A percentile compares a stretch with the other conserved stretches of the same genome.
phyloP scores from a whole-genome alignment of 1,140 invertebrate genomes.

The Drosophila willistoni region DNA sequence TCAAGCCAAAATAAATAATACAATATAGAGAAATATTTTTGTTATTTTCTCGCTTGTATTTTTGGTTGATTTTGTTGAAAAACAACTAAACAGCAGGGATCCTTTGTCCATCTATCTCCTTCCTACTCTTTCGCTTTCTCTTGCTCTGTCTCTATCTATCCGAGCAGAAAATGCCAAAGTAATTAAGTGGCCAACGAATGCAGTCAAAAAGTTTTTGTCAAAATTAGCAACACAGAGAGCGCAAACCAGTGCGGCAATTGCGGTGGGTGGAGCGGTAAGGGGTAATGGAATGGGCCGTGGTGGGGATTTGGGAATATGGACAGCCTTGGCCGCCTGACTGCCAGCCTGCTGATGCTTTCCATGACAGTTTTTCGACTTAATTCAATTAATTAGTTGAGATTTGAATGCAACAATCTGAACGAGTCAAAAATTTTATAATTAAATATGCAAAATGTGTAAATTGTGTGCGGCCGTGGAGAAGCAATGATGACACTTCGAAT shows the following conservation, averaged over 20 bases:
- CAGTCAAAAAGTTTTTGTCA: slow-evolving; percentile 36
- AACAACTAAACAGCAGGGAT: slow-evolving; percentile 23
- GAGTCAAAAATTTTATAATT: neutral
- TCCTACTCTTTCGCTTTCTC: neutral
- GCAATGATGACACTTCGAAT: neutral
- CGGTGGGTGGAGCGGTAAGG: neutral
- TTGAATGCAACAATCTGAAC: slow-evolving; percentile 44
- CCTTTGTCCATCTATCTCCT: slow-evolving; percentile 4
- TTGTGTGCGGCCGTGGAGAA: neutral
- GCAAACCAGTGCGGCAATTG: neutral
- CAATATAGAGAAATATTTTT: slow-evolving; percentile 18
- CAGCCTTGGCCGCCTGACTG: slow-evolving; percentile 36
- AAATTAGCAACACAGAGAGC: slow-evolving; percentile 15
- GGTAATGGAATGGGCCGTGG: neutral
- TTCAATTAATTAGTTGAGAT: slow-evolving; percentile 57
- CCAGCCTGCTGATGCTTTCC: slow-evolving; percentile 13
- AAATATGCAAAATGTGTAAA: slow-evolving; percentile 20
- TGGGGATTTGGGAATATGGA: neutral
- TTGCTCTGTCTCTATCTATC: neutral
- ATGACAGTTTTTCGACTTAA: slow-evolving; percentile 45
- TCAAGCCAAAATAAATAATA: slow-evolving; percentile 47
- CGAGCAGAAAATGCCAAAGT: slow-evolving; percentile 49
- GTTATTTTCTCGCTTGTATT: neutral
- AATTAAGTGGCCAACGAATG: slow-evolving; percentile 49
- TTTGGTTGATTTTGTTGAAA: slow-evolving; percentile 9